Base-by-base conservation (phyloP, 2,888 invertebrate species). In the Metallyticus violacea region DNA sequence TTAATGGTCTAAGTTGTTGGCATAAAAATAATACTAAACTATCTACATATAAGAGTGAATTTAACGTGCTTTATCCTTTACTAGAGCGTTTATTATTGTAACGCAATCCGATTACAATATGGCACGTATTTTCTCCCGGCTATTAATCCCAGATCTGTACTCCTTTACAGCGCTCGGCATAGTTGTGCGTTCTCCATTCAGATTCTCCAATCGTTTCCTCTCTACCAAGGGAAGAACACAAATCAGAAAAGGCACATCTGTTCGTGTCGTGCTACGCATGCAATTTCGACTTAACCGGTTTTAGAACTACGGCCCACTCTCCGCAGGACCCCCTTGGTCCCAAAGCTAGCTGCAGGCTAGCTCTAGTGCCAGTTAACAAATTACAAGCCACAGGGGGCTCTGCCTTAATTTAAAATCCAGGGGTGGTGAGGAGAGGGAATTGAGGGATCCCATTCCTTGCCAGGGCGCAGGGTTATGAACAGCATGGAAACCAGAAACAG, bases 291-390 rank as follows among this genome's bases (percentile, higher is more conserved):
- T 83, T 83, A 77, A 27, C n/a, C 83, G 83, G 77, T 83, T 83
- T 25, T 83, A 9, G 29, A 77, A 25, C 77, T 83, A 29, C 28
- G n/a, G 77, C 83, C 29, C 28, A 62, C 29, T 83, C n/a, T 83
- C 28, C 26, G 40, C 40, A 62, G 83, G 83, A 83, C 77, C 83
- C 83, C 83, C 77, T 83, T 28, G 26, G 83, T 26, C 77, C 27
- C 83, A 83, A 77, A 26, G 27, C 77, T 77, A 7, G 83, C 83
- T 83, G 77, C 83, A 25, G 83, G 83, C 83, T 27, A 83, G 76
- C 27, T n/a, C 83, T 83, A 83, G 83, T 83, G 83, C 83, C 83
- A 83, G 83, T 83, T 83, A 83, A 83, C 83, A 83, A 83, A 83
- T 83, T 83, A 83, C 83, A 83, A 83, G 77, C 83, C 83, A 28